These are phyloP conservation scores for Cheiracanthium punctorium DNA, from an alignment of 2,888 invertebrate genomes.

Conservation along the genomic window DNA sequence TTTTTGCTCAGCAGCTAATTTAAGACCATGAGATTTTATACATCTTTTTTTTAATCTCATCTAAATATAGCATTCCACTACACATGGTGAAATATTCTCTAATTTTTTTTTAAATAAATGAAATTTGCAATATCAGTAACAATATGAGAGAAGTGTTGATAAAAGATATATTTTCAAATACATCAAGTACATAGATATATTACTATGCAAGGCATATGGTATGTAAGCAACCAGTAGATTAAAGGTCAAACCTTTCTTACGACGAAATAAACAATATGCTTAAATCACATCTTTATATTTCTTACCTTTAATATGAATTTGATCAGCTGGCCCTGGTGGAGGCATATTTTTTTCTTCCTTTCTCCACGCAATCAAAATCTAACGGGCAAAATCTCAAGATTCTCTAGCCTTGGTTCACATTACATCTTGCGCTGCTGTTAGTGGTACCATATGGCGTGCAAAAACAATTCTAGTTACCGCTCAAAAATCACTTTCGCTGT, in stretches of 20 bases:
- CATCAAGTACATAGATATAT: too few species aligned
- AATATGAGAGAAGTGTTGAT: too few species aligned
- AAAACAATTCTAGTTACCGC: not conserved
- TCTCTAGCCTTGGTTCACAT: slow-evolving; percentile 9
- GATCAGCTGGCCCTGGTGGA: slow-evolving; percentile 52
- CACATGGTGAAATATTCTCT: too few species aligned
- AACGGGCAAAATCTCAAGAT: not conserved
- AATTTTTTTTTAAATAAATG: too few species aligned
- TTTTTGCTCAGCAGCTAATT: too few species aligned
- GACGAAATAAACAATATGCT: not conserved
- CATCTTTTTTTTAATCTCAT: too few species aligned
- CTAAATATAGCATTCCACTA: too few species aligned
- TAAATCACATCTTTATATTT: not conserved
- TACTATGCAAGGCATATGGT: not conserved
- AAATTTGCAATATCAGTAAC: too few species aligned
- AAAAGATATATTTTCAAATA: too few species aligned
- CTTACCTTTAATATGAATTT: slow-evolving; percentile 60
- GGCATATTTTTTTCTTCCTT: slow-evolving; percentile 34
- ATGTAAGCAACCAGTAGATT: not conserved
- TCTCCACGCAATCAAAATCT: not conserved
- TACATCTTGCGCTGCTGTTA: slow-evolving; percentile 15
- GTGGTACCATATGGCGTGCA: slow-evolving; percentile 44
- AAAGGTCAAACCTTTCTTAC: not conserved
- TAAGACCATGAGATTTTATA: too few species aligned
- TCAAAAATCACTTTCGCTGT: not conserved